Base-by-base conservation (phyloP, 2,113 vertebrate species). In the Electrona antarctica region DNA sequence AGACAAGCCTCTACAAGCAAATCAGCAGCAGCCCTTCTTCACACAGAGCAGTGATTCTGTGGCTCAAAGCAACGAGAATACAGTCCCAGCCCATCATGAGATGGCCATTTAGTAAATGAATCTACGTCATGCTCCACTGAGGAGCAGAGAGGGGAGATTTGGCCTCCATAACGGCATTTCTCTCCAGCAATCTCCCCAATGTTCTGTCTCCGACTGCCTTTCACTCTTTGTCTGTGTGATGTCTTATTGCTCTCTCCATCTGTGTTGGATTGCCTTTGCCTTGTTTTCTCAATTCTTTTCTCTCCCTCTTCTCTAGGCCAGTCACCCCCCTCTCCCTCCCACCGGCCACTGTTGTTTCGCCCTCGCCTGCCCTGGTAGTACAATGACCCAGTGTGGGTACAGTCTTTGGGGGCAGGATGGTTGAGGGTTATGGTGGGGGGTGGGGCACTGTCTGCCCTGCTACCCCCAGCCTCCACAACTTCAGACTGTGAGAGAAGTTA, bases 11-110 rank as follows among this genome's bases (percentile, higher is more conserved):
- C 56, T 21, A 41, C 67, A 73, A 73, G 64, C 69, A n/a, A 64
- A 73, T 81, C 69, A 69, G 70, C 49, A 2, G 51, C 47, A 3
- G 69, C 83, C 55, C 66, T 28, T 66, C 64, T 66, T 61, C 62
- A 59, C 68, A 88, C 86, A 88, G 82, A 74, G 83, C 64, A 69
- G 48, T 15, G 61, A 72, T 79, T 84, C 84, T 82, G 66, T 64
- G 76, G 57, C 70, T n/a, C 51, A 74, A 72, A 46, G 1, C 15
- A 62, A 48, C 64, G 28, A 71, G 29, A 50, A 52, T 63, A 72
- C 50, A 67, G 69, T 45, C 64, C 49, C 56, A 50, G 77, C 69
- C 74, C n/a, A 87, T 84, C 81, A 86, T 75, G 76, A 82, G 80
- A 78, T 65, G 21, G 76, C 69, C 71, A 74, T 76, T 78, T 78